Base-by-base conservation (phyloP, 2,113 vertebrate genomes). In the Dipodomys ordii region DNA sequence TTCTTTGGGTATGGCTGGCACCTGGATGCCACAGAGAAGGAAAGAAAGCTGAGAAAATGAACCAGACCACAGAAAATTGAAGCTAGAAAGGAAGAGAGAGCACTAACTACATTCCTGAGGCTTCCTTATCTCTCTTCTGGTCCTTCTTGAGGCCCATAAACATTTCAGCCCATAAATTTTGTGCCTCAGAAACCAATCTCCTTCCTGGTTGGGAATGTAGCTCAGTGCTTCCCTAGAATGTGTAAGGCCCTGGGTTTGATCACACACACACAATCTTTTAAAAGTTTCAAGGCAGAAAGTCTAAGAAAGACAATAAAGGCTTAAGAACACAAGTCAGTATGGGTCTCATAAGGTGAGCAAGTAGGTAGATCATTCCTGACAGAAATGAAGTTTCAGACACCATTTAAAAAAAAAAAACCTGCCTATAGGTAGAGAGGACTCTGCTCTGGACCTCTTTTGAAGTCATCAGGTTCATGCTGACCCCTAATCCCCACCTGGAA, bases 41-140 rank as follows among this genome's bases (percentile, higher is more conserved):
- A 76, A 80, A 81, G n/a, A 53, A 71, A 88, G 30, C 77, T 72
- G 30, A 87, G n/a, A 82, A 30, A 88, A 92, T 35, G 10, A 85
- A 78, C 35, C 25, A 76, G 69, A 44, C 60, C 93, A 44, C 49
- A 60, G 20, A 91, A 8, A 92, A 86, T 5, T 23, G 27, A 23
- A 83, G 25, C 30, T 57, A 35, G 49, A 64, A 82, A 64, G 60
- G 46, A 74, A 88, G 44, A 68, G 15, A 35, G 9, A 44, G 20
- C 15, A 12, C 30, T 44, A 10, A 69, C 68, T 46, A 6, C 1
- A 32, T 73, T 69, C 74, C 35, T 57, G 18, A 73, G 27, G 62
- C 32, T 95, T 64, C 72, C 19, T 62, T 53, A 25, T 60, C 68
- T 8, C 65, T 1, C 0, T 83, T 76, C n/a, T 20, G 3, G 4